phyloP scores from a whole-genome alignment of 2,797 vertebrate genomes.

The Emydoidea blandingii region DNA sequence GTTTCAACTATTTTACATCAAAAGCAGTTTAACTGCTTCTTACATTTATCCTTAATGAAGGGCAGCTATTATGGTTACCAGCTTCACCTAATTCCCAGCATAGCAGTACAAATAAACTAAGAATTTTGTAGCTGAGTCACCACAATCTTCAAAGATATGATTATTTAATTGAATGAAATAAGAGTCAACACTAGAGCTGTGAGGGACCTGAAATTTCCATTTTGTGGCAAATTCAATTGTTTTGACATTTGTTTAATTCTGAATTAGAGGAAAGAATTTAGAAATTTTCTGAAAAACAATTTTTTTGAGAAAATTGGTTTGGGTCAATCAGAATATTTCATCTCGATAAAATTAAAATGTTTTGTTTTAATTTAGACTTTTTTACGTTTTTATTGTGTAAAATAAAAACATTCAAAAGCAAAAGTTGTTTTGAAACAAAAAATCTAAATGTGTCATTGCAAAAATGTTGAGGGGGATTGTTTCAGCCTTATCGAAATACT shows the following conservation, averaged over 20 bases:
- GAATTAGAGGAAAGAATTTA: not conserved
- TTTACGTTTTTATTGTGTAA: not conserved
- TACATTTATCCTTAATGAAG: not conserved
- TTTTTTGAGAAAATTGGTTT: not conserved
- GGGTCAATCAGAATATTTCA: not conserved
- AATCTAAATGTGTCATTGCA: not conserved
- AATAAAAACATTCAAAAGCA: not conserved
- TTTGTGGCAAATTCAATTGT: not conserved
- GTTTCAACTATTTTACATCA: not conserved
- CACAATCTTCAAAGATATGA: not conserved
- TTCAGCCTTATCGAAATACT: too few species aligned
- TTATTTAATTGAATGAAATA: not conserved
- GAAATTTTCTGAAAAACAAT: not conserved
- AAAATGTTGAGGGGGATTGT: too few species aligned
- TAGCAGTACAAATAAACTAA: not conserved
- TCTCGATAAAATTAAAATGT: not conserved
- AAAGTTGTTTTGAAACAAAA: not conserved
- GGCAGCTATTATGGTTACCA: not conserved
- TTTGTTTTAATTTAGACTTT: not conserved
- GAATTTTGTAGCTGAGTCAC: too few species aligned
- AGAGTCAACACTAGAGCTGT: not conserved
- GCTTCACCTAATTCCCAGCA: not conserved
- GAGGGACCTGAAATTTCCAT: not conserved
- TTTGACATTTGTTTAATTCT: not conserved
- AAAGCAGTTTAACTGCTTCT: not conserved